Evolutionary conservation across 2,113 vertebrate genomes (phyloP).

Genomic region (Eleginops maclovinus): DNA sequence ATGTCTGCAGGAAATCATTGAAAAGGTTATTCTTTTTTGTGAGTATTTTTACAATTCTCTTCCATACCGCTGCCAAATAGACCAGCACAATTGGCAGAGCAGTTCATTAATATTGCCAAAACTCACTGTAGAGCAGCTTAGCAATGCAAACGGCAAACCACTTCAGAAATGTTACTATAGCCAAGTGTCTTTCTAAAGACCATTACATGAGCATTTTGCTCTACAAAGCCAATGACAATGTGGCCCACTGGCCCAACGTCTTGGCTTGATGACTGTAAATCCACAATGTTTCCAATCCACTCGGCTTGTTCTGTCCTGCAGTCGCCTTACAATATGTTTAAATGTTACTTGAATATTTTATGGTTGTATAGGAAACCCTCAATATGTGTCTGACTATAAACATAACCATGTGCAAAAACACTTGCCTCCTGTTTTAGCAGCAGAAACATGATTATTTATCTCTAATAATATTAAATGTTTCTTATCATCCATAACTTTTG

Average conservation of each 20-base stretch:
- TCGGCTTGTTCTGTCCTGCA: background rate
- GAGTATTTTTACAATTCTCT: background rate
- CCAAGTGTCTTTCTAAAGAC: constrained; percentile 27
- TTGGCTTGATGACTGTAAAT: constrained; percentile 4
- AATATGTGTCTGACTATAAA: no score
- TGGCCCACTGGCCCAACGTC: background rate
- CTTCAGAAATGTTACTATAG: constrained; percentile 8
- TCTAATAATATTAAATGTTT: background rate
- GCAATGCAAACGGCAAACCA: constrained; percentile 4
- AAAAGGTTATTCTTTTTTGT: background rate
- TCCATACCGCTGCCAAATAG: background rate
- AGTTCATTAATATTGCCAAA: background rate
- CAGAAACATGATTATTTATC: background rate
- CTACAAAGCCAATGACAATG: constrained; percentile 2
- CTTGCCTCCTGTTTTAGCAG: background rate
- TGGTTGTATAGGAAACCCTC: background rate
- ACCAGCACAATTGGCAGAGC: constrained; percentile 12
- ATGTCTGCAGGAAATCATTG: background rate
- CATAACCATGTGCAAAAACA: background rate
- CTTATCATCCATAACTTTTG: background rate
- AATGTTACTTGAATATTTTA: background rate
- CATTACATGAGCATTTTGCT: constrained; percentile 12
- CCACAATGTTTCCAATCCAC: background rate
- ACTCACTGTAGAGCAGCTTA: background rate
- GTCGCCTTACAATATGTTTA: background rate